Base-by-base conservation (phyloP, 2,797 vertebrate genomes). In the Tarsius wallacei region DNA sequence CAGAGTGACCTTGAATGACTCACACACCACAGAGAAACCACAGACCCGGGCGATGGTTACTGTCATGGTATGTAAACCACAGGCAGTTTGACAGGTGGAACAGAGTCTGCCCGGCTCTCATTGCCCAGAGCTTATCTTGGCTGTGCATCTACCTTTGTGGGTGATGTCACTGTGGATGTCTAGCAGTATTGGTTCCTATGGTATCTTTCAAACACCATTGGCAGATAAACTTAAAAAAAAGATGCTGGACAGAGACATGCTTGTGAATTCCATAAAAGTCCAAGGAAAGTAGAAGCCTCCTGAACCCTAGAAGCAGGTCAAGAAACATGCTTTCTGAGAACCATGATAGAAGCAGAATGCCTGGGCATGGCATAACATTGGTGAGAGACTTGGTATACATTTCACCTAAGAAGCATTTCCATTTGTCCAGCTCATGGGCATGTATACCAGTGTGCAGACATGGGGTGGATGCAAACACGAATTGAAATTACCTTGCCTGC, bases 401-500 rank as follows among this genome's bases (percentile, higher is more conserved):
- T 57, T 11, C 12, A 15, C 0, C 0, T 4, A 36, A 64, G 16
- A 33, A 49, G 13, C 12, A 51, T 7, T 49, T 74, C n/a, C 36
- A 17, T 21, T 2, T 24, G 16, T 28, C 64, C 42, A 47, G 21
- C 17, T 28, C 63, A 59, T 47, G 31, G 2, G 0, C 1, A 0
- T 0, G 1, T 0, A 31, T 0, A 22, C 3, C 3, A 4, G 7
- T 15, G 5, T 2, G 42, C 22, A n/a, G 8, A 47, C 31, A 17
- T 0, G 1, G 0, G 0, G 31, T 0, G 2, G 9, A 17, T 0
- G 2, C n/a, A 49, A 4, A 24, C 17, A 2, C 2, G 42, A 11
- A 21, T 0, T 0, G 11, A 21, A 24, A 31, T 16, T 24, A n/a
- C 31, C 11, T 22, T 36, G 11, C 9, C 59, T 31, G 57, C 8